Base-by-base conservation (phyloP, 2,888 invertebrate genomes). In the Caenorhabditis sp. region DNA sequence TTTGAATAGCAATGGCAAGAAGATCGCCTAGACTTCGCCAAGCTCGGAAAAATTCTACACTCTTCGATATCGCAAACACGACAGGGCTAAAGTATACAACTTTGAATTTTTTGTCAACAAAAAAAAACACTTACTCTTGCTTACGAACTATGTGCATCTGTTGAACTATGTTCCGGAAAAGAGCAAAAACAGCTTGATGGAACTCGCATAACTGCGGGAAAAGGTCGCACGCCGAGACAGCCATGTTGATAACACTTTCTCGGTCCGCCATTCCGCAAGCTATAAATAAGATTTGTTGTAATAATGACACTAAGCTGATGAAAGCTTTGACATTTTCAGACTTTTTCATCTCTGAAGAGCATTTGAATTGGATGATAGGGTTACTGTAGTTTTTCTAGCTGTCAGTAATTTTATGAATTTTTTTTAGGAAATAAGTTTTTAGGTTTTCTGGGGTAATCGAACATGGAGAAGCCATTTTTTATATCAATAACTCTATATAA, bases 21-120 rank as follows among this genome's bases (percentile, higher is more conserved):
- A 83, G 63, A 54, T 86, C 83, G 43, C 85, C 85, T 21, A 85
- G 65, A 26, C 59, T 50, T 10, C 73, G 58, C 85, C 85, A 85
- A 31, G 17, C 43, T 17, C 43, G 43, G 17, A 14, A 3, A 10
- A 17, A 43, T 43, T 43, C 14, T 10, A 43, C 12, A 14, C 14
- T 43, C 17, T 43, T 43, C 43, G 43, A 43, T 3, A 43, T 17
- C 17, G 43, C 43, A 43, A 43, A 43, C 5, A 43, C 12, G 17
- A 14, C 3, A 12, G 17, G 43, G 14, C 14, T 43, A 43, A 43
- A 43, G 3, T 2, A 14, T 12, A 10, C 7, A 17, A 43, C 2
- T 43, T 43, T 12, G 10, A 43, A 43, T 3, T 43, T 43, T 7
- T 5, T 36, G 7, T 8, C 10, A 36, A 8, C 36, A 43, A 17